phyloP scores from a whole-genome alignment of 1,140 invertebrate genomes.

The Cyclina sinensis region DNA sequence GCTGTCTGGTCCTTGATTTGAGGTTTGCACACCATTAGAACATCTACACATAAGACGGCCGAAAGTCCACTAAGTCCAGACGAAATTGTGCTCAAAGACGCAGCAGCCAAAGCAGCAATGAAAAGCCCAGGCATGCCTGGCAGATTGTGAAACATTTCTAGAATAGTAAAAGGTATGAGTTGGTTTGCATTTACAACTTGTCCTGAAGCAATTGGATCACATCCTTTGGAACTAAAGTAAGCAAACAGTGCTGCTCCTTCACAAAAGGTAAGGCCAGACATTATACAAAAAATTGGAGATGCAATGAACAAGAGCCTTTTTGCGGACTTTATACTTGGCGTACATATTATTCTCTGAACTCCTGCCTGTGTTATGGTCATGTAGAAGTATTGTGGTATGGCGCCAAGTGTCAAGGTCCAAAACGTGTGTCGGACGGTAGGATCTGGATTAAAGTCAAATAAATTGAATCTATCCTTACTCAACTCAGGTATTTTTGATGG shows the following conservation, averaged over 20 bases:
- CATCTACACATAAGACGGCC: neutral
- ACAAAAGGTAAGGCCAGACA: neutral
- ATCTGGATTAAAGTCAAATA: neutral
- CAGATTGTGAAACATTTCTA: neutral
- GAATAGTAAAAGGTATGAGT: neutral
- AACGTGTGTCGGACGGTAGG: slow-evolving; percentile 8
- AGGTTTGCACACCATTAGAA: neutral
- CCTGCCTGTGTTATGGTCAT: slow-evolving; percentile 4
- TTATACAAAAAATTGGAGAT: neutral
- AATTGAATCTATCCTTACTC: neutral
- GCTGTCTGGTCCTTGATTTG: neutral
- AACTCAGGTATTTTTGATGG: neutral
- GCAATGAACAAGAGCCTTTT: neutral
- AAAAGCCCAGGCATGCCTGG: slow-evolving; percentile 22
- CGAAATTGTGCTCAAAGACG: slow-evolving; percentile 21
- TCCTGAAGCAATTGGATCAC: neutral
- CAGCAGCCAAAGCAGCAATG: neutral
- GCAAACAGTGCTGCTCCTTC: slow-evolving; percentile 1
- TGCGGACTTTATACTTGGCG: neutral
- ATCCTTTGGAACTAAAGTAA: neutral
- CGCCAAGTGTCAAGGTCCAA: slow-evolving; percentile 17
- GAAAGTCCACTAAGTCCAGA: slow-evolving; percentile 14
- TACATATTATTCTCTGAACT: slow-evolving; percentile 2
- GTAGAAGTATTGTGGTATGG: slow-evolving; percentile 21
- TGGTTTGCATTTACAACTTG: neutral